A percentile compares a stretch with the other conserved stretches of the same genome.
Evolutionary conservation across 2,888 invertebrate species (phyloP).

Genomic region (Eubasilissa splendida): DNA sequence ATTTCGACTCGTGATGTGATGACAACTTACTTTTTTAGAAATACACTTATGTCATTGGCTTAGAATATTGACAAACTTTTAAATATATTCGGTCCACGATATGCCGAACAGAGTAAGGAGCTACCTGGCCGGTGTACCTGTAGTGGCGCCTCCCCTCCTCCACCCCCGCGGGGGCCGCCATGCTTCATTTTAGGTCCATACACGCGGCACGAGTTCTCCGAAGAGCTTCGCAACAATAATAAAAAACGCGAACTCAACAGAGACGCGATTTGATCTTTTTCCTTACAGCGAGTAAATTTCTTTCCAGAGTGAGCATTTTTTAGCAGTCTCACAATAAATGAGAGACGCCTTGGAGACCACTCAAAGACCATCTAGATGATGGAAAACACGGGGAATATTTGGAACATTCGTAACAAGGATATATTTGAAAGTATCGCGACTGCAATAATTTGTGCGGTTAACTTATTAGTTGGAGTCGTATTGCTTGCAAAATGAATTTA

Average conservation of each 20-base stretch:
- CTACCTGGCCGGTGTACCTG: constrained; percentile 55
- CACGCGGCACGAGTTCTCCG: background rate
- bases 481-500: background rate
- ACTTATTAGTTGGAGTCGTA: background rate
- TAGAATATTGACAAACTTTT: too few species aligned
- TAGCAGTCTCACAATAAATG: background rate
- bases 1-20: too few species aligned
- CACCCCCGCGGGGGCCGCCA: constrained; percentile 63
- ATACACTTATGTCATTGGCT: too few species aligned
- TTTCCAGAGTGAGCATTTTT: background rate
- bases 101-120: background rate
- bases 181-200: constrained; percentile 22
- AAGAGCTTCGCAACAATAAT: background rate
- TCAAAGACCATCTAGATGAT: constrained; percentile 2
- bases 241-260: background rate
- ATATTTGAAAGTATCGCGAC: background rate
- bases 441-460: background rate
- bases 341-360: background rate
- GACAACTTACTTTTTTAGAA: too few species aligned
- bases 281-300: background rate
- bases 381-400: background rate
- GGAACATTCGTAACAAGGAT: background rate
- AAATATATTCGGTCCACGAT: background rate
- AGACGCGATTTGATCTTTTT: background rate
- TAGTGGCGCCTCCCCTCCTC: constrained; percentile 59